These are phyloP conservation scores for Apogon hyalosoma DNA, from an alignment of 2,797 vertebrate species.

Conservation along the genomic window DNA sequence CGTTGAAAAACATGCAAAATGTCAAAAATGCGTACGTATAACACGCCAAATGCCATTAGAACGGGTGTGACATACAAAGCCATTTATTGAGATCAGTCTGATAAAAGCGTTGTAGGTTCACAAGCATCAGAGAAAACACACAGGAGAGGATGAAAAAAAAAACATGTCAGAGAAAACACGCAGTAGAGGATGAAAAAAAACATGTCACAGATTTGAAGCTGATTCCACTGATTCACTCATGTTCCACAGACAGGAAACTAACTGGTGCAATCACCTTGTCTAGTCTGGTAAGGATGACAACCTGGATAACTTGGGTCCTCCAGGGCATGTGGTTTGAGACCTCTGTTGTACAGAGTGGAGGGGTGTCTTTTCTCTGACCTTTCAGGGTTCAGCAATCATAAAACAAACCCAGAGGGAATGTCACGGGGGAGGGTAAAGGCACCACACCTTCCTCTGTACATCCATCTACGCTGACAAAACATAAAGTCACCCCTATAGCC, in stretches of 20 bases:
- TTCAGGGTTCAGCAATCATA: conserved; percentile 44
- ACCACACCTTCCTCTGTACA: conserved; percentile 21
- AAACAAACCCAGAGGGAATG: conserved; percentile 40
- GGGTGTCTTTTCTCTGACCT: conserved; percentile 47
- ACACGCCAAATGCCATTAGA: too few relatives aligned
- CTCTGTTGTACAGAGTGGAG: conserved; percentile 14
- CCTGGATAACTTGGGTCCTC: background rate
- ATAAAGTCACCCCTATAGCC: conserved; percentile 9
- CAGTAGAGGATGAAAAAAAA: background rate
- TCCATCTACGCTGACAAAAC: conserved; percentile 16
- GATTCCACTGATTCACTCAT: conserved; percentile 12
- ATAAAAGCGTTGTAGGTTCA: background rate
- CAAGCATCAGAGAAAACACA: background rate
- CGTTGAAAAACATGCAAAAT: background rate
- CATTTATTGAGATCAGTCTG: too few relatives aligned
- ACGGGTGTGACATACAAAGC: too few relatives aligned
- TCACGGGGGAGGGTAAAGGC: conserved; percentile 22
- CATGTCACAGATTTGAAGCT: conserved; percentile 1
- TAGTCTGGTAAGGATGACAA: conserved; percentile 1
- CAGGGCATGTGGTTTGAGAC: conserved; percentile 8
- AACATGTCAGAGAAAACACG: background rate
- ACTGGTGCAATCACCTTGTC: background rate
- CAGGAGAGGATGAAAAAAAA: background rate
- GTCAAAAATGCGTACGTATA: too few relatives aligned
- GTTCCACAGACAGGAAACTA: background rate